A percentile compares a stretch with the other conserved stretches of the same genome.
phyloP scores from a whole-genome alignment of 2,113 vertebrate species.

The Myodes glareolus region DNA sequence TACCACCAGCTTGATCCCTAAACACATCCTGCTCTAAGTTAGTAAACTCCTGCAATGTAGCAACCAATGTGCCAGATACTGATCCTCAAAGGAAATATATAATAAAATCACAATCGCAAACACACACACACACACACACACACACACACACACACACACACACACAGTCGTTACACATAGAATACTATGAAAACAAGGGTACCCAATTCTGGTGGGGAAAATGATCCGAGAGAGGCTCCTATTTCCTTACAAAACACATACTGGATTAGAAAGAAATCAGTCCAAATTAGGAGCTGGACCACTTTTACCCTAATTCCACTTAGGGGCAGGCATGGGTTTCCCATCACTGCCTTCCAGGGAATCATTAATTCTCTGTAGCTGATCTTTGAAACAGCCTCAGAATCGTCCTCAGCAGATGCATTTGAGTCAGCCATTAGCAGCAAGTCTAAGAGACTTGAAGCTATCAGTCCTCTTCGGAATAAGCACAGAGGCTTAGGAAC shows the following conservation, averaged over 20 bases:
- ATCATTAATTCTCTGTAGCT: conserved; percentile 14
- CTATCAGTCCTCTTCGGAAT: background rate
- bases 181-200: conserved; percentile 25
- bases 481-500: background rate
- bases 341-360: background rate
- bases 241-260: background rate
- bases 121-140: background rate
- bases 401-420: conserved; percentile 1
- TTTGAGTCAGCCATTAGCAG: conserved; percentile 5
- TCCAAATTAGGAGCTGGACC: background rate
- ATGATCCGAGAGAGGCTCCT: background rate
- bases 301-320: background rate
- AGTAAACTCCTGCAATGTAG: background rate
- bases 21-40: conserved; percentile 40
- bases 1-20: background rate
- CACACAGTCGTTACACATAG: background rate
- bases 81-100: conserved; percentile 13
- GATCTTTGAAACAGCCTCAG: background rate
- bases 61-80: background rate
- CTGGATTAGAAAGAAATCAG: conserved; percentile 13
- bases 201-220: background rate
- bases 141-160: background rate
- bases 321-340: background rate
- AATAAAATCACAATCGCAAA: background rate
- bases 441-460: background rate